Evolutionary conservation across 2,797 vertebrate genomes (phyloP).

Genomic region (Nyctalus aviator): DNA sequence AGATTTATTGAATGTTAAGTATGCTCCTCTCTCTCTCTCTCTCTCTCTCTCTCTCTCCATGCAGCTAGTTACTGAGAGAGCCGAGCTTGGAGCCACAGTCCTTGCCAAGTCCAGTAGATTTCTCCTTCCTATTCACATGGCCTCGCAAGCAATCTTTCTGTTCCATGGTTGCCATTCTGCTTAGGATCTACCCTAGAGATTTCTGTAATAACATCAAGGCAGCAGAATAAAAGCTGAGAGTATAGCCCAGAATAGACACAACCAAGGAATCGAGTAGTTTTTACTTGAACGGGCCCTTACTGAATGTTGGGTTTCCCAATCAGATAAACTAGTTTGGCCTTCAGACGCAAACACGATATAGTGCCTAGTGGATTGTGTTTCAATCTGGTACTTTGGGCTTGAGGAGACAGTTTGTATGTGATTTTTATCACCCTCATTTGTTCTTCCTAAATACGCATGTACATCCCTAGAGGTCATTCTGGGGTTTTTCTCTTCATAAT

Average conservation of each 20-base stretch:
- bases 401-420: background rate
- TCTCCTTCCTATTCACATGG: background rate
- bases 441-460: conserved; percentile 24
- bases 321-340: background rate
- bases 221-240: conserved; percentile 11
- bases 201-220: conserved; percentile 15
- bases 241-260: background rate
- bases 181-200: background rate
- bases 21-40: too few relatives aligned
- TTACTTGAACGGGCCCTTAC: background rate
- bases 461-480: background rate
- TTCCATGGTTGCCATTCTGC: background rate
- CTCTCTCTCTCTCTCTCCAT: background rate
- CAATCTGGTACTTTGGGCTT: background rate
- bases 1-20: background rate
- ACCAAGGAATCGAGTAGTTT: background rate
- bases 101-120: background rate
- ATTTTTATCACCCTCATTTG: conserved; percentile 56
- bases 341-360: conserved; percentile 1
- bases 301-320: background rate
- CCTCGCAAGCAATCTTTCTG: background rate
- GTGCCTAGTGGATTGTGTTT: background rate
- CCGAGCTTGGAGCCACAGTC: rapidly evolving
- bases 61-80: background rate
- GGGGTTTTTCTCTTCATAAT: conserved; percentile 61